These are phyloP conservation scores for Benthosema pterotum DNA, from an alignment of 2,797 vertebrate genomes.

Conservation along the genomic window DNA sequence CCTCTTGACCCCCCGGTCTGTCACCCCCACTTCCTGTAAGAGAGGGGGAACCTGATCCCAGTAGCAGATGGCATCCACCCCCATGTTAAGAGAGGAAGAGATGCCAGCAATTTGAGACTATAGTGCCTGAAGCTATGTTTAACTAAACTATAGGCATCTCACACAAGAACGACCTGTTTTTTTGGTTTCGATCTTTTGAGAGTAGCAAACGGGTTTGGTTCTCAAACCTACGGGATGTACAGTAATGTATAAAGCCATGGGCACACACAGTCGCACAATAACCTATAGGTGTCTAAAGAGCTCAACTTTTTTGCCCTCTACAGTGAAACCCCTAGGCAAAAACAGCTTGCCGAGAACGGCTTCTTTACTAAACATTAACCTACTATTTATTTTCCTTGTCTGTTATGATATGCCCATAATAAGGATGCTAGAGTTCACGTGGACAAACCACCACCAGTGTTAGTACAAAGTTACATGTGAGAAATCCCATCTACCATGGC, in stretches of 20 bases:
- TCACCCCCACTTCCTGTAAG: slow-evolving; percentile 61
- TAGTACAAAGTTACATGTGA: slow-evolving; percentile 52
- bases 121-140: slow-evolving; percentile 31
- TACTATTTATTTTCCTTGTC: too few species aligned
- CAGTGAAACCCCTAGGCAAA: too few species aligned
- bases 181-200: slow-evolving; percentile 35
- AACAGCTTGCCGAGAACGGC: not conserved
- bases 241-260: not conserved
- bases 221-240: slow-evolving; percentile 17
- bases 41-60: slow-evolving; percentile 66
- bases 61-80: slow-evolving; percentile 49
- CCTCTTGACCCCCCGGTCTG: slow-evolving; percentile 49
- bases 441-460: slow-evolving; percentile 58
- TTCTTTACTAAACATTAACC: too few species aligned
- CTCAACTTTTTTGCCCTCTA: too few species aligned
- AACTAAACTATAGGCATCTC: slow-evolving; percentile 42
- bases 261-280: slow-evolving; percentile 4
- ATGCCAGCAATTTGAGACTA: slow-evolving; percentile 43
- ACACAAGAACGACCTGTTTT: slow-evolving; percentile 62
- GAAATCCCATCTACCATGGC: slow-evolving; percentile 37
- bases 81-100: slow-evolving; percentile 35
- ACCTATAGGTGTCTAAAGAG: slow-evolving; percentile 36
- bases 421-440: too few species aligned
- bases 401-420: too few species aligned
- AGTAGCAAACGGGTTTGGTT: not conserved